Evolutionary conservation across 2,888 invertebrate genomes (phyloP), one percentile per base, ranked within the genome.

Genomic region (Ophonus ardosiacus): DNA sequence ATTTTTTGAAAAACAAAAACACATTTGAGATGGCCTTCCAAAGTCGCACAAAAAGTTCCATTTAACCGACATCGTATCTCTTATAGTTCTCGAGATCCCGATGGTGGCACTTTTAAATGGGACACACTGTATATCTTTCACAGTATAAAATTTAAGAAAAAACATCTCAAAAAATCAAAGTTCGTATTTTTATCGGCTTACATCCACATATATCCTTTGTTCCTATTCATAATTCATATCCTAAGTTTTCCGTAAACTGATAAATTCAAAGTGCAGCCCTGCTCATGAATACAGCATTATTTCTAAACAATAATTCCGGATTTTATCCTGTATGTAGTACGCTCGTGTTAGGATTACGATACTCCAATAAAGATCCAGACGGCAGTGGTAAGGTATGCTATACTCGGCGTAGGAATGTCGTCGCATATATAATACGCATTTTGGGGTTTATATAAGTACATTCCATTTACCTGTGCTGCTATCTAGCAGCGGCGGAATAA

Each of bases 371-470:
- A 51, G 43, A 8, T 8, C 13, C 13, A 31, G 31, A 31, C 31
- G 56, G 56, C 10, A 56, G 18, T 8, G 65, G 4, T n/a, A 24
- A 10, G 24, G 68, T 15, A 68, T 68, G n/a, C 38, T 15, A 8
- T 38, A 68, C 68, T n/a, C 38, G 31, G 38, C 38, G 5, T 15
- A 68, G 40, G 68, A 68, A 68, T 68, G 68, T 17, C 68, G 68
- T 13, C 68, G 68, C 68, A 68, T 68, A 68, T 68, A 68, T 68
- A 68, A 68, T 68, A 68, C 68, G 38, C 68, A 68, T 68, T 68
- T 38, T 68, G 68, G 38, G 68, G 68, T 68, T 68, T 38, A 68
- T 68, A 68, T 68, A 68, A 68, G 68, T 68, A 68, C 68, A 68
- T 68, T 68, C 68, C 68, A 68, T 68, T 68, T 68, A 68, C 68